Base-by-base conservation (phyloP, 1,140 invertebrate species). In the Harlomillsia oculata region DNA sequence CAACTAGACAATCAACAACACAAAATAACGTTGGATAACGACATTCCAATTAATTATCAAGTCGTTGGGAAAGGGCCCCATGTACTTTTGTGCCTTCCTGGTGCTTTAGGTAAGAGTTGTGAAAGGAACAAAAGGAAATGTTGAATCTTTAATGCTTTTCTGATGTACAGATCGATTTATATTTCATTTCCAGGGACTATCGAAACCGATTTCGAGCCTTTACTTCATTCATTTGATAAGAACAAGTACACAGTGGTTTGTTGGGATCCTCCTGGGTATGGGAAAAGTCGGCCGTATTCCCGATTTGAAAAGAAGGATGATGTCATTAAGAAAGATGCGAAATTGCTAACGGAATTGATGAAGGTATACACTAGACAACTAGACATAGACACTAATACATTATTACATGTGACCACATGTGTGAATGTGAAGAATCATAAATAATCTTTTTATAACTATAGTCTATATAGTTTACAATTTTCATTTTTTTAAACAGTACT, bases 191-290 rank as follows among this genome's bases (percentile, higher is more conserved):
- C 20, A 59, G 56, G 56, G 5, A 41, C 21, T n/a, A 59, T 51
- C 0, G 56, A 59, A 29, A 29, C 41, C 1, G 56, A 59, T 28
- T 59, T 53, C 30, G 50, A 36, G 13, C 56, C 56, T 14, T n/a
- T 59, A 3, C 26, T 59, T 14, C 28, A 20, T n/a, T 20, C 28
- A 11, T 6, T 53, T 13, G 37, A 59, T 26, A 18, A 2, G 2
- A 21, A 23, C 18, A 49, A 53, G 14, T 59, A 44, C 20, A 59
- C 51, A 21, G 16, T 46, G 0, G 26, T 59, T 16, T 40, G 21
- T 1, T 53, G 44, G 50, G 51, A 59, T 53, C 57, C 57, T 18
- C 57, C 57, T 20, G 57, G 57, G 13, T 59, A 53, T 28, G 51
- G 57, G 28, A 48, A 54, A 28, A 59, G 51, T 36, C 30, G 41